A percentile compares a stretch with the other conserved stretches of the same genome.
phyloP scores from a whole-genome alignment of 2,888 invertebrate genomes.

The Heliothis peltigera region DNA sequence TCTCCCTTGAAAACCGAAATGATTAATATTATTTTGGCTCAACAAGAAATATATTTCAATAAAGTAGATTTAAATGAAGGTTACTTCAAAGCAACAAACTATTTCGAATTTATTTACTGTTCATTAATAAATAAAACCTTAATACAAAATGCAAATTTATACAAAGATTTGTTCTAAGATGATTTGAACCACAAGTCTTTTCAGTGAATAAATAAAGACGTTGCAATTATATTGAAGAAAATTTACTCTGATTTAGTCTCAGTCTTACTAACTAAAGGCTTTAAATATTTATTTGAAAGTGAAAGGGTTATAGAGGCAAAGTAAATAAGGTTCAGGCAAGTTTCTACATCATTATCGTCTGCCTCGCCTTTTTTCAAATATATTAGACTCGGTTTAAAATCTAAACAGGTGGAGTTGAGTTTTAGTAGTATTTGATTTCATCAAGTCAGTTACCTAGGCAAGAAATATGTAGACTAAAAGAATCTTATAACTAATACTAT shows the following conservation, averaged over 20 bases:
- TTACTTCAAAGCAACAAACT: neutral
- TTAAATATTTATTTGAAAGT: constrained; percentile 13
- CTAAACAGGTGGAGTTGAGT: no score
- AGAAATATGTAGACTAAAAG: no score
- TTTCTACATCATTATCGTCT: no score
- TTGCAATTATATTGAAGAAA: constrained; percentile 6
- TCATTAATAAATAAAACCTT: neutral
- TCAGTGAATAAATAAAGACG: constrained; percentile 2
- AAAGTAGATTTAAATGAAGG: neutral
- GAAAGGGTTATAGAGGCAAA: neutral
- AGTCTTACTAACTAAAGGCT: neutral
- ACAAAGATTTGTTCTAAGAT: constrained; percentile 4
- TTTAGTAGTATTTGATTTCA: no score
- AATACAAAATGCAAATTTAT: constrained; percentile 3
- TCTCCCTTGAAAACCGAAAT: neutral
- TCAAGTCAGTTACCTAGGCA: no score
- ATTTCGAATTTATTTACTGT: neutral
- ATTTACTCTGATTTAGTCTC: constrained; percentile 7
- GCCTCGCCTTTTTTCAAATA: no score
- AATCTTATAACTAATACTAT: no score
- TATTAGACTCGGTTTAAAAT: no score
- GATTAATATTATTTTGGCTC: neutral
- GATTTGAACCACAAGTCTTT: constrained; percentile 19
- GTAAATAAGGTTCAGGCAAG: neutral
- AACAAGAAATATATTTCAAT: neutral